Base-by-base conservation (phyloP, 2,888 invertebrate genomes). In the Erebia aethiops region DNA sequence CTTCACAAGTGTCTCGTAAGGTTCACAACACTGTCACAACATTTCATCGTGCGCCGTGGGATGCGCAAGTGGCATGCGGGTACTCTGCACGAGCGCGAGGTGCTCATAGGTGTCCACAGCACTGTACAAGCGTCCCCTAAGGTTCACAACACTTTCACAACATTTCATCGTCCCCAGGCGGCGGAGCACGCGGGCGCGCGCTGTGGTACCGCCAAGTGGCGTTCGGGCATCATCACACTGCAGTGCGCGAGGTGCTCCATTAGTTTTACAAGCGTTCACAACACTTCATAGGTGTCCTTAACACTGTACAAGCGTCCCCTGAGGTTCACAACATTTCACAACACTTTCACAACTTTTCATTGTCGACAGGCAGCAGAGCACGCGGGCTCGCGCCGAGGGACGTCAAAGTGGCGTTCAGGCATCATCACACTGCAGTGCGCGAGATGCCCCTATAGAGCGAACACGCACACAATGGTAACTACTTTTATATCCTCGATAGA, bases 181-280 rank as follows among this genome's bases (percentile, higher is more conserved):
- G n/a, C n/a, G n/a, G n/a, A n/a, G n/a, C n/a, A n/a, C n/a, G n/a
- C n/a, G n/a, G n/a, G n/a, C n/a, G n/a, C n/a, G n/a, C n/a, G n/a
- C n/a, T n/a, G n/a, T n/a, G 21, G 21, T 21, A 69, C 51, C n/a
- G n/a, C 76, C 18, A 72, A 75, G 1, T 56, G 72, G 66, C 73
- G 73, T n/a, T 74, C 73, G 58, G 74, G 74, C 56, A 21, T 76
- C 14, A 78, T 79, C 52, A 76, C 81, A 2, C 76, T 90, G 58
- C 91, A 90, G 79, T 92, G 92, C 69, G 89, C 90, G 8, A 76
- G 87, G 0, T 92, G 92, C 65, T 89, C 90, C 0, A 90, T 77
- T 84, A 0, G 90, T 46, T 46, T 46, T 1, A 46, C 61, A 14
- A 41, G 11, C 21, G 56, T 56, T 21, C 56, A 57, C 56, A 5